Evolutionary conservation across 1,140 invertebrate species (phyloP).

Genomic region (Ooceraea biroi): DNA sequence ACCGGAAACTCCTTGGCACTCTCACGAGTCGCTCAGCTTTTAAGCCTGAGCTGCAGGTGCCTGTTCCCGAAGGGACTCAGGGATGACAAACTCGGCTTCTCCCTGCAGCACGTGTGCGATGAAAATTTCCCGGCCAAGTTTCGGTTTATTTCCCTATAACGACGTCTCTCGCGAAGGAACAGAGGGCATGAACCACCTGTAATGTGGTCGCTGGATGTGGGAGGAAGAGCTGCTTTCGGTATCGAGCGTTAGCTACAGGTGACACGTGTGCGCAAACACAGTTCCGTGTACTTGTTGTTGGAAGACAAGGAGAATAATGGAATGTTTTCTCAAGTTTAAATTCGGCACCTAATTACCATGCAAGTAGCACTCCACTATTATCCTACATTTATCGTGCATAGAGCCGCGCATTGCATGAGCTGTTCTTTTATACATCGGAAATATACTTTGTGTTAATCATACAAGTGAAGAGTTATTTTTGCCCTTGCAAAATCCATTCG

Average conservation of each 20-base stretch:
- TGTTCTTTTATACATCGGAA: no score
- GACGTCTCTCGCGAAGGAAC: slow-evolving; percentile 12
- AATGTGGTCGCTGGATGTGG: slow-evolving; percentile 26
- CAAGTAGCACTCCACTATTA: no score
- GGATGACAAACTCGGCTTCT: slow-evolving; percentile 22
- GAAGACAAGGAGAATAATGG: no score
- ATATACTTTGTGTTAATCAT: no score
- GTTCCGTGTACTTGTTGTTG: background rate
- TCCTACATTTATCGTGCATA: no score
- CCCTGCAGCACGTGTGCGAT: slow-evolving; percentile 39
- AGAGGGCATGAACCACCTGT: slow-evolving; percentile 37
- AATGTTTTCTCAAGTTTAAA: no score
- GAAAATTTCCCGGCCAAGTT: slow-evolving; percentile 41
- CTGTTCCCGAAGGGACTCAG: background rate
- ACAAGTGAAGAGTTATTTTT: no score
- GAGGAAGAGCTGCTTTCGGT: slow-evolving; percentile 20
- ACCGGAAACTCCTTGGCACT: slow-evolving; percentile 49
- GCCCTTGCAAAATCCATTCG: no score
- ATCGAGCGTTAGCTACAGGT: slow-evolving; percentile 14
- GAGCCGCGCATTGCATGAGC: no score
- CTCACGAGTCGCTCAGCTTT: slow-evolving; percentile 27
- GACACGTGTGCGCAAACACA: slow-evolving; percentile 21
- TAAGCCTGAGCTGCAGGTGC: slow-evolving; percentile 48
- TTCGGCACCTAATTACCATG: no score
- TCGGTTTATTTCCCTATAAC: background rate